phyloP scores from a whole-genome alignment of 1,140 invertebrate genomes.

The Diorhabda carinulata region DNA sequence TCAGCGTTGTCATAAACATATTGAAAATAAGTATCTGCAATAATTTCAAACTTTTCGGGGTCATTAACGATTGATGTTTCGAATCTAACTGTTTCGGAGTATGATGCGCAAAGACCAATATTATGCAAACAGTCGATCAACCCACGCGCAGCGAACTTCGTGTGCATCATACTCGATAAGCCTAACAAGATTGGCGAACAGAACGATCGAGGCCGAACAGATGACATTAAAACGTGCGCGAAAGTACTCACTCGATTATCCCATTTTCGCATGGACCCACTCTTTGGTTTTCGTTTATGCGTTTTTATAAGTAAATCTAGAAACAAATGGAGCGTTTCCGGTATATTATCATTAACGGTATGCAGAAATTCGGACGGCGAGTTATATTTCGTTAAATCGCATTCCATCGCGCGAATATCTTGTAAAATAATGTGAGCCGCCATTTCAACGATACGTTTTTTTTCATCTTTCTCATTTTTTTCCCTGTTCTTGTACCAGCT shows the following conservation, averaged over 20 bases:
- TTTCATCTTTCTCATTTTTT: too few relatives aligned
- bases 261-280: not conserved
- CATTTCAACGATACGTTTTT: too few relatives aligned
- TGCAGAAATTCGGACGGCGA: too few relatives aligned
- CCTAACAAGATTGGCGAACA: slow-evolving; percentile 1
- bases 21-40: too few relatives aligned
- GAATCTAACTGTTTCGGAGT: not conserved
- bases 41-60: not conserved
- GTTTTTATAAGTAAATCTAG: too few relatives aligned
- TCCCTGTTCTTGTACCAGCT: too few relatives aligned
- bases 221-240: not conserved
- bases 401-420: too few relatives aligned
- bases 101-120: slow-evolving; percentile 10
- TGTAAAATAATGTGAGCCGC: too few relatives aligned
- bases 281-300: not conserved
- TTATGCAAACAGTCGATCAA: slow-evolving; percentile 11
- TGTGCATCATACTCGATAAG: slow-evolving; percentile 10
- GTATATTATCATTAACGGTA: too few relatives aligned
- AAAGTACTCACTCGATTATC: not conserved
- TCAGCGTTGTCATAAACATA: slow-evolving; percentile 10
- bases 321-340: too few relatives aligned
- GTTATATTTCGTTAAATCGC: too few relatives aligned
- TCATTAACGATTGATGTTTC: not conserved
- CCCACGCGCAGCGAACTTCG: slow-evolving; percentile 7
- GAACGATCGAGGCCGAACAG: not conserved